Evolutionary conservation across 2,888 invertebrate genomes (phyloP), one percentile per base, ranked within the genome.

Genomic region (Scaptodrosophila latifasciaeformis): DNA sequence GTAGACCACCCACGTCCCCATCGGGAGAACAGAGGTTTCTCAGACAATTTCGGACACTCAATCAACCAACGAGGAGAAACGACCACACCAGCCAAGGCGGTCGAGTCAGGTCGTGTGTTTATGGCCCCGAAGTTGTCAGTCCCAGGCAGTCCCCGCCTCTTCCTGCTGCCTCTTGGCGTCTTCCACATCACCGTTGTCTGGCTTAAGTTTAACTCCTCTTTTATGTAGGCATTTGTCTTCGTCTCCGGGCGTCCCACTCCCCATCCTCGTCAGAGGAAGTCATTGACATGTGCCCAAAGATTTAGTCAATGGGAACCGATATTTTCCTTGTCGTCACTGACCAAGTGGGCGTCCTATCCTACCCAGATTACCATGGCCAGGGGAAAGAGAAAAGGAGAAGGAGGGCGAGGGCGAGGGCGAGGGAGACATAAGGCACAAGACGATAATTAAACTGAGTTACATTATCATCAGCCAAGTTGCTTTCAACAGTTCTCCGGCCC

Each of bases 1-100:
- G 57, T 58, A 58, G 66, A 65, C 65, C 70, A 66, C 60, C 59
- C 56, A 52, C 49, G n/a, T n/a, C n/a, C n/a, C 55, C 46, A 31
- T 18, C 19, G 19, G 24, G 48, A 13, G 27, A 43, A 15, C 43
- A 24, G n/a, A n/a, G n/a, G 27, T 46, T 47, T 49, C 49, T 40
- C 49, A 49, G 30, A 2, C 34, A 12, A 34, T 34, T 34, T 34
- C 13, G 10, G 48, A 12, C 39, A 39, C 29, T 13, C 12, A 34
- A 34, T 34, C 34, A 9, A 34, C 34, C n/a, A n/a, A n/a, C n/a
- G n/a, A n/a, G n/a, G n/a, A n/a, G n/a, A n/a, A n/a, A n/a, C n/a
- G n/a, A 34, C 2, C 13, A 10, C 34, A 6, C 13, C 12, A 7
- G 5, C 34, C 34, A 34, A 10, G 30, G 30, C 30, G 34, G 5